These are phyloP conservation scores for Apogon talboti DNA, from an alignment of 2,797 vertebrate genomes.

Conservation along the genomic window DNA sequence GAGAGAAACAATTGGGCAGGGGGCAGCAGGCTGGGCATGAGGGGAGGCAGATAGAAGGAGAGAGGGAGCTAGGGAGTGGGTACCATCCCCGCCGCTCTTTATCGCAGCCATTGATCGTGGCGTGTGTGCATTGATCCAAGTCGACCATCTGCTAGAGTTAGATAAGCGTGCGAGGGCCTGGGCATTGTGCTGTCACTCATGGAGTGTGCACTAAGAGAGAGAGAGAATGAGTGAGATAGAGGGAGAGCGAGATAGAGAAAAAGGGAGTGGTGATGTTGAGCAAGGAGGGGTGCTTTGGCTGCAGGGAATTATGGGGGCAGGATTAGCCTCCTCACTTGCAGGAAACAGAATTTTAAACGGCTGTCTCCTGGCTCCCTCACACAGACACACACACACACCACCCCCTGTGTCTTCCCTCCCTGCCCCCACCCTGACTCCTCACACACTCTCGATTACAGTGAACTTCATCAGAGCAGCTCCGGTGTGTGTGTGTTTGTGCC, in stretches of 20 bases:
- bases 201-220: constrained; percentile 86
- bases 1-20: constrained; percentile 84
- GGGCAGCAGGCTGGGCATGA: constrained; percentile 82
- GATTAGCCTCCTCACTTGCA: constrained; percentile 99
- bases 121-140: constrained; percentile 99
- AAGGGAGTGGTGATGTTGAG: constrained; percentile 90
- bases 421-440: constrained; percentile 73
- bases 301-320: constrained; percentile 99
- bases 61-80: constrained; percentile 85
- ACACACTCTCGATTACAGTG: constrained; percentile 69
- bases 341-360: constrained; percentile 99
- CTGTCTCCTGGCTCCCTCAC: constrained; percentile 87
- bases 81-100: constrained; percentile 99
- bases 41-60: constrained; percentile 82
- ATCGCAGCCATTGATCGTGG: constrained; percentile 99
- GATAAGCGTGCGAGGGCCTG: constrained; percentile 99
- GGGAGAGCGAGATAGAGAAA: constrained; percentile 81
- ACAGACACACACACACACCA: constrained; percentile 63
- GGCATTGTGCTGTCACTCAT: constrained; percentile 99
- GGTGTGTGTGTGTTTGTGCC: constrained; percentile 36
- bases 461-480: constrained; percentile 73
- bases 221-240: constrained; percentile 79
- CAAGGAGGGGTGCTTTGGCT: constrained; percentile 97
- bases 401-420: constrained; percentile 66
- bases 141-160: constrained; percentile 99